A percentile compares a stretch with the other conserved stretches of the same genome.
These are phyloP conservation scores for Sebastes oblongus DNA, from an alignment of 2,797 vertebrate genomes.

Conservation along the genomic window DNA sequence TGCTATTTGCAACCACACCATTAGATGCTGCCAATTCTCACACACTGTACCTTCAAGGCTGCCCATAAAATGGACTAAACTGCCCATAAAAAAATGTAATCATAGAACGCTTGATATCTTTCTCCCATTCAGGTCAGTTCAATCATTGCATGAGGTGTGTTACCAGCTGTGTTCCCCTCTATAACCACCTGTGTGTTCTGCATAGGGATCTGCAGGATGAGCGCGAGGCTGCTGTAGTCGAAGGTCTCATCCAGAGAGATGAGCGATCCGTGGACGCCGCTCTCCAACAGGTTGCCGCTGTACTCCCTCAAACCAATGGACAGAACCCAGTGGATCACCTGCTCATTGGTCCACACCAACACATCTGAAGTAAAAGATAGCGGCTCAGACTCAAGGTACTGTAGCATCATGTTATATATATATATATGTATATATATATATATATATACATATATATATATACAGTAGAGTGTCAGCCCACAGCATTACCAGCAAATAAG, in stretches of 20 bases:
- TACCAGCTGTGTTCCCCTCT: neutral
- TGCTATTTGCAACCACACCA: too few relatives aligned
- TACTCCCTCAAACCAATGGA: constrained; percentile 94
- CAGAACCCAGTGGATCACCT: constrained; percentile 90
- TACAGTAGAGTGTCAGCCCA: neutral
- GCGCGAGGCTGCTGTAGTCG: constrained; percentile 92
- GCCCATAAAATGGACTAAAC: neutral
- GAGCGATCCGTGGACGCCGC: constrained; percentile 91
- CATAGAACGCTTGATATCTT: neutral
- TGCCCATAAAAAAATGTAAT: neutral
- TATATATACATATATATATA: too few relatives aligned
- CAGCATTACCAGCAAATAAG: neutral
- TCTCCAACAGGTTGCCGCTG: constrained; percentile 89
- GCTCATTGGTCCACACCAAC: constrained; percentile 85
- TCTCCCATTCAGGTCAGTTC: neutral
- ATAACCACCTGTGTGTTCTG: constrained; percentile 93
- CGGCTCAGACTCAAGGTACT: neutral
- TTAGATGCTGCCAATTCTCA: too few relatives aligned
- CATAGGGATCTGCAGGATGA: constrained; percentile 95
- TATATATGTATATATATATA: too few relatives aligned
- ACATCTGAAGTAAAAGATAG: constrained; percentile 67
- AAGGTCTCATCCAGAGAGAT: constrained; percentile 94
- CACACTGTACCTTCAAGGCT: neutral
- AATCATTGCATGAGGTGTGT: neutral
- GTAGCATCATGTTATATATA: neutral